Base-by-base conservation (phyloP, 2,888 invertebrate species). In the Eilema caniola region DNA sequence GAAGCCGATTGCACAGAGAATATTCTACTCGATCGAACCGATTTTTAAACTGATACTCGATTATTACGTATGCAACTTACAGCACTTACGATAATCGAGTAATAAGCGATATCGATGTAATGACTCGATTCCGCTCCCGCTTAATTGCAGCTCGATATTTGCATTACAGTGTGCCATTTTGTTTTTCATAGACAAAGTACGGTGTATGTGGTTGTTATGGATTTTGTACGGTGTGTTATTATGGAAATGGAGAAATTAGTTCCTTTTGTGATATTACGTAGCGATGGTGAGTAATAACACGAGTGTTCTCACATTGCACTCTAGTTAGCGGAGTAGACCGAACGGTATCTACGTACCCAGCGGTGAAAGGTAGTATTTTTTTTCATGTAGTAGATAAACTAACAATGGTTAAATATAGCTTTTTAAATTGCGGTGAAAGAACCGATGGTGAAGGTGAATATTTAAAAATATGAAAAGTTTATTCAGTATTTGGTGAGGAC, bases 31-130 rank as follows among this genome's bases (percentile, higher is more conserved):
- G 69, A 70, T 77, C 67, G 74, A 73, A 78, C 31, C 69, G 69
- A 69, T 68, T 73, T 70, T 74, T 76, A 74, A 69, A 72, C 70
- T 73, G 75, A 79, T 82, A 77, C 77, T 71, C 76, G 60, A 72
- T 75, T 79, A 83, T 84, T 84, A 84, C 74, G 78, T 81, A 80
- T 76, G 78, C 81, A 75, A 76, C 77, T 69, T 63, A 71, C 77
- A 70, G 79, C 77, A 83, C 77, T 84, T 84, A 82, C 73, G 81
- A 77, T 81, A 83, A 78, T 83, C 83, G 78, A 79, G 77, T 84
- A 84, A 84, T 84, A 83, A 83, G 83, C 81, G 75, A 79, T 79
- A 80, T 82, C 83, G 79, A 78, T 83, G 69, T 83, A 83, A 83
- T 82, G 78, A 78, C 76, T 81, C 81, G 81, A 78, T 84, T 76